phyloP scores from a whole-genome alignment of 2,888 invertebrate species.

The Cerastis leucographa region DNA sequence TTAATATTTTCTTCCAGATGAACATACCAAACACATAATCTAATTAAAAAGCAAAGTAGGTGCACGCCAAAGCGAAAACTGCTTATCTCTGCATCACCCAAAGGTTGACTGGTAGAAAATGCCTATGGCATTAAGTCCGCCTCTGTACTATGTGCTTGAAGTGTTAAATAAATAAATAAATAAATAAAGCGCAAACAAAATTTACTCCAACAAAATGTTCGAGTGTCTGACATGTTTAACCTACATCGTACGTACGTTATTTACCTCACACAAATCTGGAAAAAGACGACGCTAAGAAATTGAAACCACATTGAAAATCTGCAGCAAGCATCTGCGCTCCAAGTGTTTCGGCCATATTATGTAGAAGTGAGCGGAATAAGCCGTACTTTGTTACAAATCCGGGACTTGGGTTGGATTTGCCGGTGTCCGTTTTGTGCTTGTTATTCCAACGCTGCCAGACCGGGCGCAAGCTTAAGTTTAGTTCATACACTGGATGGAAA shows the following conservation, averaged over 20 bases:
- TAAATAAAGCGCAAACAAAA: constrained; percentile 51
- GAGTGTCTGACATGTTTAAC: constrained; percentile 47
- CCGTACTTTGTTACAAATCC: constrained; percentile 88
- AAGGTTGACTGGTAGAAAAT: too few species aligned
- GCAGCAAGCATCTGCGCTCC: constrained; percentile 79
- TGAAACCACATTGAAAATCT: constrained; percentile 81
- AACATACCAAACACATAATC: constrained; percentile 31
- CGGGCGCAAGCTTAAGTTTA: constrained; percentile 75
- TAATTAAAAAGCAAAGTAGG: constrained; percentile 49
- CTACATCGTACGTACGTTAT: constrained; percentile 57
- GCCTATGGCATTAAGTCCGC: too few species aligned
- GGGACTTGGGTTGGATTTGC: constrained; percentile 85
- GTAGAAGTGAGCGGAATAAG: constrained; percentile 82
- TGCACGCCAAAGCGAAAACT: constrained; percentile 40
- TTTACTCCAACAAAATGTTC: constrained; percentile 48
- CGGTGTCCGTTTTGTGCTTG: constrained; percentile 85
- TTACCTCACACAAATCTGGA: constrained; percentile 62
- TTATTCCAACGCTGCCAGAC: constrained; percentile 81
- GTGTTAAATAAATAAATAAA: too few species aligned
- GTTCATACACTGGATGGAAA: constrained; percentile 68
- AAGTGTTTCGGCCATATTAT: constrained; percentile 83
- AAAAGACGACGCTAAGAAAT: constrained; percentile 73
- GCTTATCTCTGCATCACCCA: too few species aligned
- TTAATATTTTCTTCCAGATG: constrained; percentile 8
- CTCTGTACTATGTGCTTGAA: too few species aligned